Evolutionary conservation across 2,888 invertebrate genomes (phyloP), one percentile per base, ranked within the genome.

Genomic region (Conomelus anceps): DNA sequence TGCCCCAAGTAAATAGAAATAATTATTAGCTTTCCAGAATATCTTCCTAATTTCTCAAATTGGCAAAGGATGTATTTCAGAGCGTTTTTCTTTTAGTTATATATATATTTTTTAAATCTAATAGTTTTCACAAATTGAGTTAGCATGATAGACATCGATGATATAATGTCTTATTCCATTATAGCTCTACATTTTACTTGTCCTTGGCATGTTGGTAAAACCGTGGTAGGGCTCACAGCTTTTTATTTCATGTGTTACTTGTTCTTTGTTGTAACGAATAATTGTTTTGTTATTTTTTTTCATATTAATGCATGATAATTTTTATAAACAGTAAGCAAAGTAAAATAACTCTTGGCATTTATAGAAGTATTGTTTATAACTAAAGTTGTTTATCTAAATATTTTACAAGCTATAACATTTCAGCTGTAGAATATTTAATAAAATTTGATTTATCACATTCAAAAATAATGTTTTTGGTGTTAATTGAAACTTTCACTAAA

Each of bases 131-230:
- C 87, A 87, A n/a, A 24, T 87, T 24, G 23, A 29, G 9, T 87
- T n/a, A 11, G 22, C 22, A 29, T 24, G n/a, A n/a, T n/a, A n/a
- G n/a, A n/a, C n/a, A n/a, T n/a, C n/a, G n/a, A n/a, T 26, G 29
- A 22, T 17, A 1, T 26, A 22, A 20, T 17, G 17, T 24, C 26
- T 87, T 84, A 87, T 89, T 86, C n/a, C 22, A 89, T 24, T 9
- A 84, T 84, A 23, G 23, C 17, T 23, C 22, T n/a, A n/a, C 23
- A 29, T 23, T 89, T 85, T 63, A 3, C n/a, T 63, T 63, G 63
- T 63, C 23, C 26, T 84, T 89, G 90, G 90, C 90, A 90, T 90
- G 90, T 89, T 89, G 90, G 90, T 90, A 90, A 63, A 63, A 63
- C 88, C 86, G 90, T 88, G 89, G 86, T 84, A 89, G 90, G 88